phyloP scores from a whole-genome alignment of 1,140 invertebrate genomes.

The Globodera rostochiensis region DNA sequence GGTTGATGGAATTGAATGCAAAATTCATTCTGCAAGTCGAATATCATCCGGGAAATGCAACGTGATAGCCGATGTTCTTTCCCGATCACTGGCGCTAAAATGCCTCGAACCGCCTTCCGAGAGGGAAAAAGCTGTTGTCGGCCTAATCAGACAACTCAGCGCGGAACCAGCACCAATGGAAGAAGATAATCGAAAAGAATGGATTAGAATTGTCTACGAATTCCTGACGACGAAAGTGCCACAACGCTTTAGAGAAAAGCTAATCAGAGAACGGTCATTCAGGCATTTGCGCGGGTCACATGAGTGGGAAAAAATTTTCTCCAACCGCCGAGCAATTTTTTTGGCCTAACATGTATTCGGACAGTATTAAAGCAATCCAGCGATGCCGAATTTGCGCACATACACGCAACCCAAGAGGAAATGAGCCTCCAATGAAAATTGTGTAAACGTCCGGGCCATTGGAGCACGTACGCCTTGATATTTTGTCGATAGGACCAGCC shows the following conservation, averaged over 20 bases:
- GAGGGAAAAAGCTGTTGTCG: background rate
- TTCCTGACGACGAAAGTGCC: background rate
- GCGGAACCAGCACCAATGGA: background rate
- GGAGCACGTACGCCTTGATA: background rate
- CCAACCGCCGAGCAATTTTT: slow-evolving; percentile 3
- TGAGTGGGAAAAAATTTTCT: slow-evolving; percentile 4
- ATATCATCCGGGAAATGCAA: slow-evolving; percentile 5
- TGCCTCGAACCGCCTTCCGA: background rate
- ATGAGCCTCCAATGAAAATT: slow-evolving; percentile 11
- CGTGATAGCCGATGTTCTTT: background rate
- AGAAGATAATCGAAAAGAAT: background rate
- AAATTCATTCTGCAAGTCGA: background rate
- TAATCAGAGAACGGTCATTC: slow-evolving; percentile 14
- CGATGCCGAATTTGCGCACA: slow-evolving; percentile 15
- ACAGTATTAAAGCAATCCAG: background rate
- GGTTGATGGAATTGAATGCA: slow-evolving; percentile 2
- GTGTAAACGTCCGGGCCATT: slow-evolving; percentile 10
- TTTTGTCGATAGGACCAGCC: background rate
- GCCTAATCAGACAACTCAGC: background rate
- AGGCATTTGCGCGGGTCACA: slow-evolving; percentile 14
- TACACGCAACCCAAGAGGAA: slow-evolving; percentile 5
- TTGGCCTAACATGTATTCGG: slow-evolving; percentile 9
- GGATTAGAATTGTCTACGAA: background rate
- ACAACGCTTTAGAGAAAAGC: background rate
- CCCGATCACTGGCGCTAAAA: background rate